Evolutionary conservation across 2,797 vertebrate genomes (phyloP), one percentile per base, ranked within the genome.

Genomic region (Parauchenoglanis punctatus): DNA sequence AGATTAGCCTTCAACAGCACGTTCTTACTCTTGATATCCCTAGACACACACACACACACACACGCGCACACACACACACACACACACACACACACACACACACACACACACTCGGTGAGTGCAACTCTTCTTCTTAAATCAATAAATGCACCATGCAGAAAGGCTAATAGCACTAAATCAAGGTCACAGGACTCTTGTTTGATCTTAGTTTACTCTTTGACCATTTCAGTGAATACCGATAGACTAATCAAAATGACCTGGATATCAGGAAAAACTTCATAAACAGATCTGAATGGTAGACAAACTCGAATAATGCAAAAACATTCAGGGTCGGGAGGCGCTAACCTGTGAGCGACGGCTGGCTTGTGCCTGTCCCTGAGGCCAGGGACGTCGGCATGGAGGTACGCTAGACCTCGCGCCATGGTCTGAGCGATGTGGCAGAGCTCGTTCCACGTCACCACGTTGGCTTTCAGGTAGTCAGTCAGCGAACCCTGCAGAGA

Each of bases 11-110:
- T 98, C 93, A 99, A 94, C 89, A 99, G 94, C 73, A 99, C 93
- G 0, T 99, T 99, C 95, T 98, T 99, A 95, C 97, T 98, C 94
- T 99, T 99, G 91, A 98, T 97, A 94, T 99, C 98, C 96, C 98
- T 99, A 94, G 87, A 81, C 68, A 89, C 20, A 58, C 46, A 72
- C 8, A 49, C 58, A 86, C 35, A 82, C 56, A 80, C 28, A 76
- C 44, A 68, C 58, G 59, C 77, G 40, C 54, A 80, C n/a, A 31
- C 75, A 76, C 15, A 18, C 73, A 52, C 72, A 35, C 67, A 70
- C 12, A 68, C 25, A 65, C 61, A 65, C 25, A 81, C 68, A 89
- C 20, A 58, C 46, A 72, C 8, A 49, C 58, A 86, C 35, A 82
- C 40, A 40, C 40, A 40, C 40, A 40, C 40, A 40, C 40, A 40